These are phyloP conservation scores for Osmerus eperlanus DNA, from an alignment of 2,113 vertebrate species.

Conservation along the genomic window DNA sequence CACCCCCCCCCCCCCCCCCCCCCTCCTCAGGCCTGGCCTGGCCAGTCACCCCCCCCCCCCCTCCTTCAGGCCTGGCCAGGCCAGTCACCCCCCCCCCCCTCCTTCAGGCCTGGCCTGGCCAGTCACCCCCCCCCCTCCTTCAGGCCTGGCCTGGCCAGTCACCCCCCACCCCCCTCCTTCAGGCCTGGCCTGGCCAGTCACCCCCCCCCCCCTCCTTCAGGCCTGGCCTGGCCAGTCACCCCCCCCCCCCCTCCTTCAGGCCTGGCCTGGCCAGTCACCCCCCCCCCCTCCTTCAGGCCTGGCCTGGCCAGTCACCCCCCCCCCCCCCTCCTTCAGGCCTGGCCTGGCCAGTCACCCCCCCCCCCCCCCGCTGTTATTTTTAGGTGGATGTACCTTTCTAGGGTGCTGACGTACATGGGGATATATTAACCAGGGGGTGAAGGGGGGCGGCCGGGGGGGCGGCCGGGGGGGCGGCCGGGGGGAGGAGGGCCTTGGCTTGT, in stretches of 20 bases:
- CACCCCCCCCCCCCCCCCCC: not conserved
- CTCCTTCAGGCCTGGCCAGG: no score
- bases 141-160: no score
- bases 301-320: not conserved
- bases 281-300: not conserved
- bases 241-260: not conserved
- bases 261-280: not conserved
- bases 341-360: not conserved
- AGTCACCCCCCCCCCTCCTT: not conserved
- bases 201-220: not conserved
- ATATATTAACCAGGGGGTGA: slow-evolving; percentile 39
- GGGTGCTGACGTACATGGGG: slow-evolving; percentile 41
- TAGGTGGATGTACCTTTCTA: slow-evolving; percentile 46
- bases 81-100: not conserved
- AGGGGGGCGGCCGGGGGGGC: not conserved
- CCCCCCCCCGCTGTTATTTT: slow-evolving; percentile 34
- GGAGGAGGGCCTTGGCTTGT: slow-evolving; percentile 23
- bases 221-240: no score
- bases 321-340: not conserved
- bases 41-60: not conserved
- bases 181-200: no score
- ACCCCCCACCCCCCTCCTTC: not conserved
- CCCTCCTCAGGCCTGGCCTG: not conserved
- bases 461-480: not conserved
- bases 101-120: no score